Conservation (phyloP, 2,113 vertebrate species). For the Silurus asotus region DNA sequence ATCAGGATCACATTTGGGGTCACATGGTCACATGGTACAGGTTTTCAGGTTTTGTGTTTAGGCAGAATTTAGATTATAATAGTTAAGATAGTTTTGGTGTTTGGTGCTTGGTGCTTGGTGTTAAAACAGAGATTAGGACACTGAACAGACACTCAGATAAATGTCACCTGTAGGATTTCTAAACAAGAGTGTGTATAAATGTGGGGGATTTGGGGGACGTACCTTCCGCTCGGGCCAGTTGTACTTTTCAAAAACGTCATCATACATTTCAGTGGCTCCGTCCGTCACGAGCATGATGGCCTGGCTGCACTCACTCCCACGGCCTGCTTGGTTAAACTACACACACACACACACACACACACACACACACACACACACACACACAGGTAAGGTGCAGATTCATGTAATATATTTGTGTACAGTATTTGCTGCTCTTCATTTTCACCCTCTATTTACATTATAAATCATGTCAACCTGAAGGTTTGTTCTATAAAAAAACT, state of each 20-base stretch:
- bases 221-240: slow-evolving; percentile 98
- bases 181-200: neutral
- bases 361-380: slow-evolving; percentile 27
- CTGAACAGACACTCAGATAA: too few species aligned
- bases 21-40: neutral
- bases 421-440: neutral
- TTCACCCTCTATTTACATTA: neutral
- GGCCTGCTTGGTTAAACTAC: slow-evolving; percentile 95
- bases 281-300: slow-evolving; percentile 98
- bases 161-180: neutral
- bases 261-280: slow-evolving; percentile 91
- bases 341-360: slow-evolving; percentile 36
- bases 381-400: neutral
- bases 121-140: neutral
- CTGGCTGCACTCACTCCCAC: slow-evolving; percentile 94
- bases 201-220: slow-evolving; percentile 43
- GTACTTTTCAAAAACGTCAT: slow-evolving; percentile 91
- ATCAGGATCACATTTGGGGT: neutral
- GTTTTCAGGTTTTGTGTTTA: neutral
- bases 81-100: neutral
- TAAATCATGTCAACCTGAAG: neutral
- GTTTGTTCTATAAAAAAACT: neutral
- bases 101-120: too few species aligned
- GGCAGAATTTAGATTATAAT: too few species aligned
- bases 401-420: neutral